These are phyloP conservation scores for Pipra filicauda DNA, from an alignment of 2,113 vertebrate species.

Conservation along the genomic window DNA sequence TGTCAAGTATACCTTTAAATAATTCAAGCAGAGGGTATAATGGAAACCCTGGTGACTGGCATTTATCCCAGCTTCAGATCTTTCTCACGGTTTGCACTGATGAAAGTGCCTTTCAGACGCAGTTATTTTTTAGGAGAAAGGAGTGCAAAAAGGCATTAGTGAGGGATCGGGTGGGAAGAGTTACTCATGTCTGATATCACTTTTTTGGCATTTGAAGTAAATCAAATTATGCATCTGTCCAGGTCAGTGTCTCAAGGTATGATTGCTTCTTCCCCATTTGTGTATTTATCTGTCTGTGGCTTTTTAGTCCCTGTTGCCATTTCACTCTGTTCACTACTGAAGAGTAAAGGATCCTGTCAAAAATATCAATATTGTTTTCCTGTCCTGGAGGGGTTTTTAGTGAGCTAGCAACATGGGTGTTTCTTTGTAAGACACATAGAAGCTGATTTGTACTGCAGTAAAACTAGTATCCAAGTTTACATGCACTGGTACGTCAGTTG, in stretches of 20 bases:
- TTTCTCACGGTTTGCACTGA: background rate
- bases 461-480: background rate
- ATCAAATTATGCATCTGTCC: background rate
- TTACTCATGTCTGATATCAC: background rate
- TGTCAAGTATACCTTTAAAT: background rate
- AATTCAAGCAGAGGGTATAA: background rate
- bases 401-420: background rate
- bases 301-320: background rate
- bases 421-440: background rate
- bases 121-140: background rate
- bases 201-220: background rate
- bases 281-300: background rate
- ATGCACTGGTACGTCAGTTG: background rate
- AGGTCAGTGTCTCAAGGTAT: background rate
- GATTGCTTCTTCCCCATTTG: background rate
- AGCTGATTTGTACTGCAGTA: background rate
- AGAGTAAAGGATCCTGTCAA: background rate
- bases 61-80: background rate
- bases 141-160: fast-evolving
- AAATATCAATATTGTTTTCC: background rate
- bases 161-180: background rate
- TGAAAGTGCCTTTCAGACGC: background rate
- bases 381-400: background rate
- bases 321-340: background rate
- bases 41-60: background rate